Base-by-base conservation (phyloP, 2,888 invertebrate species). In the Vesta saturnalis region DNA sequence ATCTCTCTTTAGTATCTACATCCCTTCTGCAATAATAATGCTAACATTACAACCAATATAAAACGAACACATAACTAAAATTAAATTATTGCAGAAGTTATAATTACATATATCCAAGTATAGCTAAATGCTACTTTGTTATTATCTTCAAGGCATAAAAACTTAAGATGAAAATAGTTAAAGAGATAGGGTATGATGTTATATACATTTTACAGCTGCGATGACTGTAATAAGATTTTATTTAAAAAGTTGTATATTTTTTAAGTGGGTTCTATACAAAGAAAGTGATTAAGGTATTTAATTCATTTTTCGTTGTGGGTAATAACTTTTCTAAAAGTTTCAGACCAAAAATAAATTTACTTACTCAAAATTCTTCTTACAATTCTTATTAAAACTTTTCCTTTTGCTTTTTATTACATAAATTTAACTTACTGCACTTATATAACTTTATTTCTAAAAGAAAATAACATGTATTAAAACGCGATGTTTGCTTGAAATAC, bases 241-340 rank as follows among this genome's bases (percentile, higher is more conserved):
- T 52, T 52, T 19, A 19, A 52, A 52, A 52, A 52, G 54, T 52
- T 46, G 15, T 14, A 12, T 5, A 12, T 46, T 46, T 52, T 18
- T 15, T 15, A 52, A 52, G 54, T 52, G n/a, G 54, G 15, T 52
- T 52, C 16, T 19, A n/a, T 52, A 52, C 18, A 52, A 52, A 52
- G 54, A 19, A 18, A 5, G 54, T 15, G 54, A 18, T 52, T 52
- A 52, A 52, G 46, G 15, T 46, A 46, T 15, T 46, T 46, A 46
- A 46, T 14, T 46, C 15, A 14, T 15, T 46, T 46, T 14, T 46
- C 15, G 14, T 46, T 46, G 46, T 46, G 15, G 46, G 3, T 46
- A 8, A 46, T 46, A 46, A 46, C 46, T 46, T 46, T 46, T 14
- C 46, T 46, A 46, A 30, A 30, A 46, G 14, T n/a, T 15, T 14